Evolutionary conservation across 2,113 vertebrate species (phyloP), one percentile per base, ranked within the genome.

Genomic region (Atractosteus spatula): DNA sequence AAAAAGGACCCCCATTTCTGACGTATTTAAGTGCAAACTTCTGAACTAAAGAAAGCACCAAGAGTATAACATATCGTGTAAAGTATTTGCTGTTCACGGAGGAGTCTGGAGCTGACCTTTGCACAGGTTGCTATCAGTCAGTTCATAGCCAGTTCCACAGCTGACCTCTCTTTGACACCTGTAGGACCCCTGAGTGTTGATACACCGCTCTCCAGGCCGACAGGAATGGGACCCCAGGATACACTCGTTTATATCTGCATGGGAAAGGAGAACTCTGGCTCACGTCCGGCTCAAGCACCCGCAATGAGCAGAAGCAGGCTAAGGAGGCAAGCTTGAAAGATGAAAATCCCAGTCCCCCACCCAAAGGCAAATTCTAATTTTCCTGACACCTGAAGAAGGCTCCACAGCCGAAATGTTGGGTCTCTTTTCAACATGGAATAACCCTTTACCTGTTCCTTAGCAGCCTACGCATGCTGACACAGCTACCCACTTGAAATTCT

Each of bases 131-230:
- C 77, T 88, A 70, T 99, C 96, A 0, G 95, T 99, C 41, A 99
- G 93, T 44, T 99, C 96, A 1, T 99, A 99, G 71, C 97, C 97
- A 0, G 97, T 99, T 1, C 97, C 97, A 0, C 97, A 99, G 91
- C 95, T 97, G 6, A 94, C 93, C 83, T 96, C 96, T 0, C 97
- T 91, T 88, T 97, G 97, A 68, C 97, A 99, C 66, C 96, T 95
- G 82, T 94, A 98, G 0, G 94, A 95, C 55, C 96, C 96, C 51
- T 87, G 41, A 0, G 91, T 98, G 72, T 99, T 99, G 81, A 99
- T 91, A 68, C 97, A 99, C 1, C 90, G 89, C 76, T 98, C 94
- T 0, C 97, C 97, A 0, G 83, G 79, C 2, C 89, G 92, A 79
- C 97, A 99, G 75, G 79, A 91, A 78, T 96, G 93, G 14, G 82